These are phyloP conservation scores for Protonemura montana DNA, from an alignment of 2,888 invertebrate species.

Conservation along the genomic window DNA sequence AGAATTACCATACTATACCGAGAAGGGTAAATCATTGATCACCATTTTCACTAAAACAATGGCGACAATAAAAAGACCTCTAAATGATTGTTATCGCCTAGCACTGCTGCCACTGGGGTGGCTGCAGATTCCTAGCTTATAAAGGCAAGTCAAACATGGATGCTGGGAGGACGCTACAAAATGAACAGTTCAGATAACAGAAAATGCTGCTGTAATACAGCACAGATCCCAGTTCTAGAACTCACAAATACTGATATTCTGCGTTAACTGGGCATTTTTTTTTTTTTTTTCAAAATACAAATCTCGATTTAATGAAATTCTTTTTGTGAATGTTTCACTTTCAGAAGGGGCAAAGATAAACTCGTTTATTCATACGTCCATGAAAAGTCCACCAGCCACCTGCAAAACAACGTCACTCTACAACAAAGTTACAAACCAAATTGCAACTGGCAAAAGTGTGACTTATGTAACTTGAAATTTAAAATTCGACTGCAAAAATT, in stretches of 20 bases:
- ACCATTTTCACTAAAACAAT: not conserved
- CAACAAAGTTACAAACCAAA: not conserved
- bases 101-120: not conserved
- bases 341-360: not conserved
- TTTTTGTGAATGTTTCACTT: conserved; percentile 7
- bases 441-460: not conserved
- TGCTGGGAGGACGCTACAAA: not conserved
- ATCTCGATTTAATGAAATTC: conserved; percentile 12
- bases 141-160: not conserved
- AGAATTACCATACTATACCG: not conserved
- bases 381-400: not conserved
- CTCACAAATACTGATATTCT: not conserved
- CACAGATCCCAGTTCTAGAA: not conserved
- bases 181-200: not conserved
- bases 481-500: too few relatives aligned
- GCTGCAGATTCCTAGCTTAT: not conserved
- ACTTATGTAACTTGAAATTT: not conserved
- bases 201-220: not conserved
- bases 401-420: not conserved
- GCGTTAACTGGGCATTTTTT: not conserved
- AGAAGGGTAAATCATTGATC: conserved; percentile 4
- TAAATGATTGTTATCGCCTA: not conserved
- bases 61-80: not conserved
- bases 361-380: not conserved
- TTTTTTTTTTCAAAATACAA: not conserved